These are phyloP conservation scores for Chionis minor DNA, from an alignment of 2,113 vertebrate genomes.

Conservation along the genomic window DNA sequence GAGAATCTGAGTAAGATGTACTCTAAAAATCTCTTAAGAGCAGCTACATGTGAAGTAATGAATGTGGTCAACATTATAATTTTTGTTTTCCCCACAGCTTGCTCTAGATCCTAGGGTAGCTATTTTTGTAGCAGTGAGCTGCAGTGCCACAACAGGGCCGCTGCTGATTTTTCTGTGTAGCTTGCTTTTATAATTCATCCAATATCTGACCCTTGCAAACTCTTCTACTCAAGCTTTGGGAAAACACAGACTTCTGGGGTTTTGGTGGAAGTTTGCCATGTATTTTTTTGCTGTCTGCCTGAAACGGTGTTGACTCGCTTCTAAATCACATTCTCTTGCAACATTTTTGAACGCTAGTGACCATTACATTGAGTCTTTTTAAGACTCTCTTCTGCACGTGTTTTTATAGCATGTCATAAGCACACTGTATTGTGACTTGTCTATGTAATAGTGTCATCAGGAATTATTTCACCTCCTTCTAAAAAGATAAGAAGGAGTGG, in stretches of 20 bases:
- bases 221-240: background rate
- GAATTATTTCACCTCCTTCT: background rate
- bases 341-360: background rate
- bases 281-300: background rate
- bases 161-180: background rate
- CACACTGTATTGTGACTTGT: background rate
- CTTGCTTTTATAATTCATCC: background rate
- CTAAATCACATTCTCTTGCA: background rate
- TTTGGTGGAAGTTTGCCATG: background rate
- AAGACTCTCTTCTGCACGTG: background rate
- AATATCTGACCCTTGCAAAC: background rate
- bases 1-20: background rate
- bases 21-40: background rate
- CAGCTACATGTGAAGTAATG: background rate
- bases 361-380: background rate
- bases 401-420: background rate
- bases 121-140: background rate
- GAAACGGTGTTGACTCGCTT: background rate
- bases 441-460: background rate
- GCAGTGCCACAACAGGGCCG: background rate
- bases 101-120: background rate
- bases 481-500: background rate
- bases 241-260: background rate
- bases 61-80: background rate
- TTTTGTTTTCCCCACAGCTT: background rate